phyloP scores from a whole-genome alignment of 2,888 invertebrate species.

The Mechanitis mazaeus region DNA sequence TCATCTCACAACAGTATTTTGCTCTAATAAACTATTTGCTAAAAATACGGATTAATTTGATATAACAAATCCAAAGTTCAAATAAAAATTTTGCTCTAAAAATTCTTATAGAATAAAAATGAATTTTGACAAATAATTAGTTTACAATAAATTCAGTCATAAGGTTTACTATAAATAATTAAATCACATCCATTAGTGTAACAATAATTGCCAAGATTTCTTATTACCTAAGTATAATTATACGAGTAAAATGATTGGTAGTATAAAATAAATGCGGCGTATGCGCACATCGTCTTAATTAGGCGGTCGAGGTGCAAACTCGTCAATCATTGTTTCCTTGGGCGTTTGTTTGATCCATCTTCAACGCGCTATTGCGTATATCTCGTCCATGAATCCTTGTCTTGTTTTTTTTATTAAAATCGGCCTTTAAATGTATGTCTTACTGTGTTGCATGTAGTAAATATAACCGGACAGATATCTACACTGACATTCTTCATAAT shows the following conservation, averaged over 20 bases:
- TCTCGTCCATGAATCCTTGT: slow-evolving; percentile 56
- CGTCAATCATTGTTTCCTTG: slow-evolving; percentile 71
- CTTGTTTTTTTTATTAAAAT: slow-evolving; percentile 30
- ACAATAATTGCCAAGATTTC: slow-evolving; percentile 5
- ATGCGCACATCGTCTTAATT: slow-evolving; percentile 72
- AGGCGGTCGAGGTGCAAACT: slow-evolving; percentile 71
- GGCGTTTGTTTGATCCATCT: slow-evolving; percentile 56
- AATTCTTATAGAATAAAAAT: too few species aligned
- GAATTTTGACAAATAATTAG: too few species aligned
- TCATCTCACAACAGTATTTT: too few species aligned
- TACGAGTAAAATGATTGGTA: slow-evolving; percentile 34
- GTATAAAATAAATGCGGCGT: slow-evolving; percentile 46
- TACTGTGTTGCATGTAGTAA: too few species aligned
- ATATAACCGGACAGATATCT: too few species aligned
- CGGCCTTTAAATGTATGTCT: slow-evolving; percentile 11
- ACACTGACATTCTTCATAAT: too few species aligned
- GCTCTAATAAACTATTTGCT: too few species aligned
- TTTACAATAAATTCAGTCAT: neutral
- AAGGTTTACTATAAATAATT: neutral
- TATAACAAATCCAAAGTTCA: too few species aligned
- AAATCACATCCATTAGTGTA: neutral
- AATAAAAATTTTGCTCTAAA: too few species aligned
- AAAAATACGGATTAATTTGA: too few species aligned
- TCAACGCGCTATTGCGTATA: slow-evolving; percentile 54
- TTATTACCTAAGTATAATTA: neutral